Percentiles rank a stretch among this genome's conserved stretches.
Evolutionary conservation across 64 coral and sea anemone genomes (phyloP).

Genomic region (Pocillopora damicornis): DNA sequence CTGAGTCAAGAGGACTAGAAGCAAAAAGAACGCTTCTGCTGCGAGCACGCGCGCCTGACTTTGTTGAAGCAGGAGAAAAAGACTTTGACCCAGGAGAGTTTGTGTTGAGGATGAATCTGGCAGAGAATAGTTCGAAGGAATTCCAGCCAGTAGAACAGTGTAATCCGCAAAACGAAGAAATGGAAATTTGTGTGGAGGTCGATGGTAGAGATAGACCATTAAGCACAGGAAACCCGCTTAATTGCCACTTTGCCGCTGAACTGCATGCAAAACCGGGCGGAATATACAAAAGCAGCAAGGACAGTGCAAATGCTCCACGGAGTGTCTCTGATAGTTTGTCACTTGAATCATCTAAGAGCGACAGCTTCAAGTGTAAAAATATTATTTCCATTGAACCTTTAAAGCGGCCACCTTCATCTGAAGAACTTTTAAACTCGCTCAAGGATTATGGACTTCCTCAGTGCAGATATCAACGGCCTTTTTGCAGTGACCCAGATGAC

Average conservation of each 20-base stretch:
- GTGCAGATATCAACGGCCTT: slow-evolving; percentile 75
- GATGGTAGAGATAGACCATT: neutral
- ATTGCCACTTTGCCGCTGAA: no score
- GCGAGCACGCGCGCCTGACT: neutral
- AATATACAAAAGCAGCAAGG: neutral
- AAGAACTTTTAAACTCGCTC: slow-evolving; percentile 43
- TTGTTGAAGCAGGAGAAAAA: neutral
- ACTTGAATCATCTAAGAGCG: neutral
- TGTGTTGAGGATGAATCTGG: neutral
- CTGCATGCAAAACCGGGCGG: neutral
- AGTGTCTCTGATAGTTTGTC: neutral
- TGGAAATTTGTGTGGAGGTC: neutral
- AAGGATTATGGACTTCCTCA: slow-evolving; percentile 71
- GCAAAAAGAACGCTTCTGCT: neutral
- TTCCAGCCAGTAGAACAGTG: neutral
- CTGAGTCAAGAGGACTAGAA: neutral
- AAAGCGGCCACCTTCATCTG: neutral
- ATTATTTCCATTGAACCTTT: slow-evolving; percentile 16
- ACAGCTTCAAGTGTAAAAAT: neutral
- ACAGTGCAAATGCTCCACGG: neutral
- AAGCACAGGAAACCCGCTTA: neutral
- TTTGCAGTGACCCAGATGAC: slow-evolving; percentile 91
- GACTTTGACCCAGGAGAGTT: neutral
- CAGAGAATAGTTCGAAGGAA: neutral
- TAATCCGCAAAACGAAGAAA: neutral